These are phyloP conservation scores for Lumbricus terrestris DNA, from an alignment of 2,888 invertebrate species.

Conservation along the genomic window DNA sequence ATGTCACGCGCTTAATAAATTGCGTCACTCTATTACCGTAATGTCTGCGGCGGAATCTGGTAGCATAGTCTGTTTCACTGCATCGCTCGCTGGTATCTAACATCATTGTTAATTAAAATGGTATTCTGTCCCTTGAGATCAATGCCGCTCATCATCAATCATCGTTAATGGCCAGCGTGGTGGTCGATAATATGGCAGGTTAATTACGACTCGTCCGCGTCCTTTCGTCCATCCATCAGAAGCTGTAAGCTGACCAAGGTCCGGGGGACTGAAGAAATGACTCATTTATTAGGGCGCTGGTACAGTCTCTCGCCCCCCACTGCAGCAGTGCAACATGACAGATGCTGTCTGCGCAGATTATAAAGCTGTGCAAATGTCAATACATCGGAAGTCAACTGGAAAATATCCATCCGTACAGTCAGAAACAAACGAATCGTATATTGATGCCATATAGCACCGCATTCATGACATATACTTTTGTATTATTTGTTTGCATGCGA, in stretches of 20 bases:
- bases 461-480: too few relatives aligned
- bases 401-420: too few relatives aligned
- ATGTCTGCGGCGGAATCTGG: not conserved
- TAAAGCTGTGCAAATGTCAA: not conserved
- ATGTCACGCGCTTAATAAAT: slow-evolving; percentile 3
- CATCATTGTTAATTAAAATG: not conserved
- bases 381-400: too few relatives aligned
- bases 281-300: not conserved
- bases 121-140: not conserved
- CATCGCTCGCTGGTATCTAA: too few relatives aligned
- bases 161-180: not conserved
- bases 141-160: not conserved
- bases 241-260: not conserved
- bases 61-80: not conserved
- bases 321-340: too few relatives aligned
- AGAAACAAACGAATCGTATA: too few relatives aligned
- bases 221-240: not conserved
- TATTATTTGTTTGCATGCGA: too few relatives aligned
- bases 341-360: not conserved
- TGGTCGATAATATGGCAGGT: slow-evolving; percentile 5
- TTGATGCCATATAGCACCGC: too few relatives aligned
- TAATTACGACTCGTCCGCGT: not conserved
- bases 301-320: not conserved
- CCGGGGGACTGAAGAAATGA: not conserved
- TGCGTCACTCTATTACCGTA: not conserved